Conservation (phyloP, 2,113 vertebrate genomes). For the Apus apus region DNA sequence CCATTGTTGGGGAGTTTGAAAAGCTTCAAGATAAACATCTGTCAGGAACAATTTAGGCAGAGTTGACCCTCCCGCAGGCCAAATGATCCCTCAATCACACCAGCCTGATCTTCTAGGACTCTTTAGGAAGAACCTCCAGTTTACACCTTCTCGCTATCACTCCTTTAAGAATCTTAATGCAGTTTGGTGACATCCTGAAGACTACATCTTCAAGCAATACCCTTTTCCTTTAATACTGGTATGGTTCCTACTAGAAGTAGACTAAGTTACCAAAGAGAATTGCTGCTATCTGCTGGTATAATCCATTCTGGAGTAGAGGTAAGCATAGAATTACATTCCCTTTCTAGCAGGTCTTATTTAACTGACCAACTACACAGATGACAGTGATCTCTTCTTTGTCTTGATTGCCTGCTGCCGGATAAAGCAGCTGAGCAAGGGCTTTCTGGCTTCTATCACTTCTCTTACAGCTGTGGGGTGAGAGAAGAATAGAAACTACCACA, state of each 20-base stretch:
- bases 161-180: neutral
- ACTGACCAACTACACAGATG: neutral
- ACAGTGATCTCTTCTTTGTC: neutral
- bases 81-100: neutral
- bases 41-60: neutral
- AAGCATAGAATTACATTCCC: neutral
- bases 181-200: neutral
- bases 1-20: neutral
- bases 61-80: neutral
- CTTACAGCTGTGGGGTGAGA: neutral
- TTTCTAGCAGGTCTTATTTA: neutral
- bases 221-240: neutral
- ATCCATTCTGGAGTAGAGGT: neutral
- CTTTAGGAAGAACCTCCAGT: neutral
- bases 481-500: neutral
- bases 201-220: neutral
- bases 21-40: constrained; percentile 5
- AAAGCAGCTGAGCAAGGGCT: neutral
- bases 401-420: neutral
- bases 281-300: neutral
- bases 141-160: neutral
- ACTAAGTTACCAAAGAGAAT: neutral
- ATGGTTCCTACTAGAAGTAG: neutral
- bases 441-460: neutral
- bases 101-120: neutral